A percentile compares a stretch with the other conserved stretches of the same genome.
Conservation (phyloP, 2,113 vertebrate species). For the Antechinus stuartii region DNA sequence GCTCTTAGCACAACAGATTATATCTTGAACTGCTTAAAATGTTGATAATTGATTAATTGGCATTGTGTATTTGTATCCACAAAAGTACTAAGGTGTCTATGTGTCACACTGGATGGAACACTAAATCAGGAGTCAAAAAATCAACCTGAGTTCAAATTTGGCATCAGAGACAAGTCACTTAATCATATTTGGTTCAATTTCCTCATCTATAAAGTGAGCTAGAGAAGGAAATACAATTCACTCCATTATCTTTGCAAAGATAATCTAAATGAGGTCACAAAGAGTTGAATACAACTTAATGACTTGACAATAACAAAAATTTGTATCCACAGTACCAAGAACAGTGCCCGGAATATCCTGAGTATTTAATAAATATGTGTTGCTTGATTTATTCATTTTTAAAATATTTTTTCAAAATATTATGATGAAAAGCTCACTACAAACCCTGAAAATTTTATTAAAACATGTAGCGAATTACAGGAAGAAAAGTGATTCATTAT, state of each 20-base stretch:
- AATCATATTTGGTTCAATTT: background rate
- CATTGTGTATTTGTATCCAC: background rate
- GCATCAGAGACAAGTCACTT: background rate
- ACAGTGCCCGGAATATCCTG: background rate
- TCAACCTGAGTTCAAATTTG: background rate
- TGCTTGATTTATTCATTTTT: constrained; percentile 6
- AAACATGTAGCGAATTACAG: constrained; percentile 30
- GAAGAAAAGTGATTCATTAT: background rate
- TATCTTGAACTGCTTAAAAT: background rate
- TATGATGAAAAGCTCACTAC: constrained; percentile 8
- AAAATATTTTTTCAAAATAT: constrained; percentile 31
- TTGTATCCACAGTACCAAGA: background rate
- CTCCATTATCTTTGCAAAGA: background rate
- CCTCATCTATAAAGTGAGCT: background rate
- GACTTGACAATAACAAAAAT: background rate
- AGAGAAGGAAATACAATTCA: background rate
- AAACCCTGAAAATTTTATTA: constrained; percentile 46
- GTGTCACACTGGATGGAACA: background rate
- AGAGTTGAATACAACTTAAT: background rate
- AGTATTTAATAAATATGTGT: background rate
- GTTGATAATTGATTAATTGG: background rate
- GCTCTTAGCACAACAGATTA: background rate
- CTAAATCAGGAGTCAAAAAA: background rate
- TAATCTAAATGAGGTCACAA: background rate
- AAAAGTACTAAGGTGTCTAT: background rate